phyloP scores from a whole-genome alignment of 2,888 invertebrate species.

The Cecidostiba fungosa region DNA sequence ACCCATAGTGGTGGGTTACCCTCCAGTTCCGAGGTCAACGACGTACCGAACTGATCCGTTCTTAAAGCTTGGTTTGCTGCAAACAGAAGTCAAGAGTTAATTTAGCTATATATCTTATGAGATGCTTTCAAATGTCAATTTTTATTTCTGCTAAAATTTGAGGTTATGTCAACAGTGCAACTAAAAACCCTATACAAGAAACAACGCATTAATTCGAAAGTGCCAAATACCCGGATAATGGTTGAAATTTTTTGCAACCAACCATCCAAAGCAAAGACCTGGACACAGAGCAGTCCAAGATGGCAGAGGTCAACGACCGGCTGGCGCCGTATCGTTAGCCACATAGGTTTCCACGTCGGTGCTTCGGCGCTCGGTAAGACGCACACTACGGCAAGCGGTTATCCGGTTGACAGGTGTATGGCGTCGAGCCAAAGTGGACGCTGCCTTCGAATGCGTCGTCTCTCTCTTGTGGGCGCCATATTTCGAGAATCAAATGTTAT shows the following conservation, averaged over 20 bases:
- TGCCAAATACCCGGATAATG: background rate
- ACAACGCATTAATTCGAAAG: background rate
- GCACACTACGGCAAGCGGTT: background rate
- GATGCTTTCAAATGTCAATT: background rate
- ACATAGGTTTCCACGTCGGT: background rate
- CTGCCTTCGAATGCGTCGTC: background rate
- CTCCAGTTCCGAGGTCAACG: conserved; percentile 89
- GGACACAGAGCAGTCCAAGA: background rate
- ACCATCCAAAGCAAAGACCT: background rate
- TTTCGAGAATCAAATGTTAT: background rate
- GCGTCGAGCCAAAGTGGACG: conserved; percentile 1
- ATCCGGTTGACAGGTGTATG: conserved; percentile 5
- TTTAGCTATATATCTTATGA: conserved; percentile 26
- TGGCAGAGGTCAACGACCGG: background rate
- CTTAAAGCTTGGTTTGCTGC: conserved; percentile 89
- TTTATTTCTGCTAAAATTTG: background rate
- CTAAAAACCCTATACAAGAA: background rate
- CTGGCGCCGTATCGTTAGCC: conserved; percentile 8
- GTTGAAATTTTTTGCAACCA: background rate
- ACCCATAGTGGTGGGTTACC: conserved; percentile 94
- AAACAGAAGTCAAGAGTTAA: conserved; percentile 70
- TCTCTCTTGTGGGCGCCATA: background rate
- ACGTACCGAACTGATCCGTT: conserved; percentile 84
- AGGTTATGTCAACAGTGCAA: background rate
- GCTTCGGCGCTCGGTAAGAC: background rate